Conservation (phyloP, 2,888 invertebrate genomes). For the Acanthosoma haemorrhoidale region DNA sequence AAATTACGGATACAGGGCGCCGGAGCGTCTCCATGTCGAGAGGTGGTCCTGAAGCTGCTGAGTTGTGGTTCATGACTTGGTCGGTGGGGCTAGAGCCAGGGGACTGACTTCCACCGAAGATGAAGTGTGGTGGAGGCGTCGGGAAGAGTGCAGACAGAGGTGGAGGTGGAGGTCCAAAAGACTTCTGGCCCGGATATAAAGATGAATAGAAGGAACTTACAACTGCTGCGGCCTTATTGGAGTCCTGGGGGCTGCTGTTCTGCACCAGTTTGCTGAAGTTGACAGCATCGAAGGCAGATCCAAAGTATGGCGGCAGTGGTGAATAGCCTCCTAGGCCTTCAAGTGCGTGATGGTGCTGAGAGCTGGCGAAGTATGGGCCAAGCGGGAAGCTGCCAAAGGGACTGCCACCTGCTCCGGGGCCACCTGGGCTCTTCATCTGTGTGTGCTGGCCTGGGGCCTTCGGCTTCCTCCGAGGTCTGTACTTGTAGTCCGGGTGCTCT, state of each 20-base stretch:
- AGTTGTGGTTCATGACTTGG: constrained; percentile 28
- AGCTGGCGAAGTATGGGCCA: constrained; percentile 58
- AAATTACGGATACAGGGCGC: constrained; percentile 66
- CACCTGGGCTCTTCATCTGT: constrained; percentile 47
- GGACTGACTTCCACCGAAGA: constrained; percentile 46
- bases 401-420: constrained; percentile 37
- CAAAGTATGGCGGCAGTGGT: constrained; percentile 67
- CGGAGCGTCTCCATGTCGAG: constrained; percentile 51
- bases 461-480: constrained; percentile 77
- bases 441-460: constrained; percentile 61
- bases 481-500: constrained; percentile 87
- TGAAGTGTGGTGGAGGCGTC: constrained; percentile 47
- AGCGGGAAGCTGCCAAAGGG: constrained; percentile 60
- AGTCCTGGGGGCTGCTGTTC: constrained; percentile 45
- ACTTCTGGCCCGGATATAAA: constrained; percentile 51
- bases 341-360: constrained; percentile 48
- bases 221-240: constrained; percentile 53
- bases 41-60: constrained; percentile 31
- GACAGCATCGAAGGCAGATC: constrained; percentile 64
- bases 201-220: constrained; percentile 65
- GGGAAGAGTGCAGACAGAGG: constrained; percentile 40
- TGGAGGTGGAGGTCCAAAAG: constrained; percentile 40
- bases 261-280: constrained; percentile 58
- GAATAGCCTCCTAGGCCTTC: constrained; percentile 56
- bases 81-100: constrained; percentile 43